Evolutionary conservation across 2,113 vertebrate genomes (phyloP), one percentile per base, ranked within the genome.

Genomic region (Hippolais icterina): DNA sequence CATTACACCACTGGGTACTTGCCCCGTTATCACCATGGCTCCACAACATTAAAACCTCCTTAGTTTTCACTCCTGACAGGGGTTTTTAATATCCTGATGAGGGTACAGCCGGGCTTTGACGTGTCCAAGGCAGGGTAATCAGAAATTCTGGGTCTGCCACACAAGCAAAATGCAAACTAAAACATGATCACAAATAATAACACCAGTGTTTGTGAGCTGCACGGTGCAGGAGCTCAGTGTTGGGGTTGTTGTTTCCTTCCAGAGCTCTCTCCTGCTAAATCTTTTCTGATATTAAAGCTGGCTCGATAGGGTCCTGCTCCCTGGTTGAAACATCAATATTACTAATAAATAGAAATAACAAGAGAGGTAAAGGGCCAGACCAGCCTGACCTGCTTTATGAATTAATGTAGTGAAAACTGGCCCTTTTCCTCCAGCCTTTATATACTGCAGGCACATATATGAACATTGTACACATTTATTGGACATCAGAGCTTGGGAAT

Each of bases 281-380:
- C 94, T 86, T 86, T 37, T 19, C 66, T 86, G 71, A 74, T 87
- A 89, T 74, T 93, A 92, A 92, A 96, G 85, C 90, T 60, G 85
- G 92, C 92, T 95, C 75, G 0, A 90, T 83, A 54, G 96, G 95
- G 95, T 96, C 94, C 92, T 94, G 93, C 89, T 96, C 95, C 92
- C 90, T 83, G 64, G 42, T 90, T 95, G 85, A 93, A 96, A 96
- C 88, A 90, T 96, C 93, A 96, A 93, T 96, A 96, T 88, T 92
- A 24, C 85, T 94, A 94, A 96, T 97, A 96, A 96, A 97, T 92
- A 94, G 93, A 91, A 96, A 93, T 96, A 91, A 93, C 79, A 94
- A 95, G 90, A 52, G 90, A 96, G 88, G 93, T 77, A 93, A 94
- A 88, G 95, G 88, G 90, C 92, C 90, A 95, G 90, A 66, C 27